phyloP scores from a whole-genome alignment of 2,797 vertebrate genomes.

The Lagodon rhomboides region DNA sequence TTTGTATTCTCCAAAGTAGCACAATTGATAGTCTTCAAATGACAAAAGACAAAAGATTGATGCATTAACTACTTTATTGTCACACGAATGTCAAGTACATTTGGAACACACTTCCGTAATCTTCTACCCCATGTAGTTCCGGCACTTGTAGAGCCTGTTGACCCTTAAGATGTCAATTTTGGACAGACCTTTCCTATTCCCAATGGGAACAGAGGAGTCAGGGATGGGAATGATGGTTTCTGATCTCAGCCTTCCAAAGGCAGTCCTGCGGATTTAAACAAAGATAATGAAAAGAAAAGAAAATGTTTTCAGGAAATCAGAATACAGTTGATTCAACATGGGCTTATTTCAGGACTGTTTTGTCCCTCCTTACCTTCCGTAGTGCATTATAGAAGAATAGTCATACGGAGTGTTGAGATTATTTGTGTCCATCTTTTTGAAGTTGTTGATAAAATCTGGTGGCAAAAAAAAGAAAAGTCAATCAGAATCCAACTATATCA shows the following conservation, averaged over 20 bases:
- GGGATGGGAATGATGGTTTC: constrained; percentile 72
- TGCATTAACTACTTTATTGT: constrained; percentile 12
- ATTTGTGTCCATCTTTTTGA: constrained; percentile 77
- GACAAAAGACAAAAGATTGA: background rate
- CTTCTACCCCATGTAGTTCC: fast-evolving
- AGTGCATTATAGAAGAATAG: constrained; percentile 89
- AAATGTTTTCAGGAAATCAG: background rate
- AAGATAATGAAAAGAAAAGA: background rate
- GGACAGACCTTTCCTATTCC: constrained; percentile 42
- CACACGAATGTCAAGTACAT: background rate
- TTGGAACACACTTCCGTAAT: background rate
- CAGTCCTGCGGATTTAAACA: constrained; percentile 52
- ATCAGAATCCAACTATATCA: background rate
- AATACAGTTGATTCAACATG: background rate
- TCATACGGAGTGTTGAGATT: constrained; percentile 83
- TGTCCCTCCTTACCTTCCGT: constrained; percentile 69
- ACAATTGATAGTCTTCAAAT: background rate
- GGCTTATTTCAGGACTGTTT: too few relatives aligned
- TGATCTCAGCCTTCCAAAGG: background rate
- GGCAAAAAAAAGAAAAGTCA: fast-evolving
- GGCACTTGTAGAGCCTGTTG: constrained; percentile 75
- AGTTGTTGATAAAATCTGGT: constrained; percentile 66
- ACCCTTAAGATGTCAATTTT: constrained; percentile 56
- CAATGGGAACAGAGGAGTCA: constrained; percentile 46
- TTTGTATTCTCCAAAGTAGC: background rate